Evolutionary conservation across 2,888 invertebrate genomes (phyloP), one percentile per base, ranked within the genome.

Genomic region (Amphimallon solstitiale): DNA sequence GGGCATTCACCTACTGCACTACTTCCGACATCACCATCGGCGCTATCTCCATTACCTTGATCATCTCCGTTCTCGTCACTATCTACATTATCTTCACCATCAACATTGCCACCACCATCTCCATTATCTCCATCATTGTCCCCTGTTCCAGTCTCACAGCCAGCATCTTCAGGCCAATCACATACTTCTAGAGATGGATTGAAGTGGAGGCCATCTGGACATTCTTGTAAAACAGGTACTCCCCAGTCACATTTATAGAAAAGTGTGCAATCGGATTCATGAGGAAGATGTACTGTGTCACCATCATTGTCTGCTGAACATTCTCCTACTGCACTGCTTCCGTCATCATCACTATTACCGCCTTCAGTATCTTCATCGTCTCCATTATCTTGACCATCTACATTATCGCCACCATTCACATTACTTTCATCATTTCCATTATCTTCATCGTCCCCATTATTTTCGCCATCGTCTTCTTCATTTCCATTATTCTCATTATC

Each of bases 151-250:
- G 34, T 35, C 38, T 56, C 17, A 38, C 56, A 56, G 2, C 60
- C 60, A n/a, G 60, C 60, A 14, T 23, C 3, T 12, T 60, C 34
- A 1, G 60, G 60, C 43, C 46, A 43, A 15, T 60, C 60, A 19
- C 60, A 60, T 29, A 46, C 60, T 46, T 46, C 19, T 29, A 29
- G 14, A 10, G 12, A 3, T 34, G 46, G 19, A 46, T 67, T 69
- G 51, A 67, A 69, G 17, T 60, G 35, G 15, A 68, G 46, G 17
- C 68, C 65, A 34, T 14, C 48, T 40, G 64, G 68, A 29, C 68
- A 68, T 17, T 43, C 40, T 35, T 46, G 52, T 15, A 65, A 9
- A 34, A 61, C 29, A 0, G 65, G 59, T 17, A n/a, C 15, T 37
- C 59, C 68, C 48, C 49, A 48, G 14, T 63, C 51, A 29, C 51